These are phyloP conservation scores for Nemotelus nigrinus DNA, from an alignment of 2,888 invertebrate species.

Conservation along the genomic window DNA sequence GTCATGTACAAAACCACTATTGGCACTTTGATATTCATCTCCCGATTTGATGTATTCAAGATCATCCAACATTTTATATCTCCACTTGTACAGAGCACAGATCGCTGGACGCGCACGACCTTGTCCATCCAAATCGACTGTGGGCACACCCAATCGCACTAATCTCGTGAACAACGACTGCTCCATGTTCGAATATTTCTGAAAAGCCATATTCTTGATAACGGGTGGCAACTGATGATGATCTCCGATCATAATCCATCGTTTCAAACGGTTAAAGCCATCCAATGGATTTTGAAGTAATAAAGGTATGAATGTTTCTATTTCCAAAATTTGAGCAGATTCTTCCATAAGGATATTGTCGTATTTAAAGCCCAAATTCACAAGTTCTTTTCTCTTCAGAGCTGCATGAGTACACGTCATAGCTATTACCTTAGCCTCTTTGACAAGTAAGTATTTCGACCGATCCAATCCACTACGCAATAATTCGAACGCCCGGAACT, in stretches of 20 bases:
- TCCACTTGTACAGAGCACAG: conserved; percentile 94
- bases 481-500: conserved; percentile 97
- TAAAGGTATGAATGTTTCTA: conserved; percentile 98
- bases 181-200: conserved; percentile 99
- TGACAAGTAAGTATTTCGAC: conserved; percentile 94
- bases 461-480: conserved; percentile 94
- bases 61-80: conserved; percentile 95
- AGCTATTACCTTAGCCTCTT: conserved; percentile 99
- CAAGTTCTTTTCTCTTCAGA: conserved; percentile 93
- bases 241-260: conserved; percentile 99
- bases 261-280: conserved; percentile 91
- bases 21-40: conserved; percentile 88
- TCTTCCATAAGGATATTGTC: conserved; percentile 99
- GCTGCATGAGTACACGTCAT: conserved; percentile 99
- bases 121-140: conserved; percentile 96
- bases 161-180: conserved; percentile 97
- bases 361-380: conserved; percentile 94
- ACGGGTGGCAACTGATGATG: conserved; percentile 99
- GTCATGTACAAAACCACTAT: conserved; percentile 91
- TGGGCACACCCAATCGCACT: conserved; percentile 95
- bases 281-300: conserved; percentile 98
- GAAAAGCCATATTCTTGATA: conserved; percentile 99
- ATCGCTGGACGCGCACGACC: conserved; percentile 90
- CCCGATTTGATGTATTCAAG: conserved; percentile 85
- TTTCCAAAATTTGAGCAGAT: conserved; percentile 98